phyloP scores from a whole-genome alignment of 2,113 vertebrate genomes.

The Typhlomys cinereus region DNA sequence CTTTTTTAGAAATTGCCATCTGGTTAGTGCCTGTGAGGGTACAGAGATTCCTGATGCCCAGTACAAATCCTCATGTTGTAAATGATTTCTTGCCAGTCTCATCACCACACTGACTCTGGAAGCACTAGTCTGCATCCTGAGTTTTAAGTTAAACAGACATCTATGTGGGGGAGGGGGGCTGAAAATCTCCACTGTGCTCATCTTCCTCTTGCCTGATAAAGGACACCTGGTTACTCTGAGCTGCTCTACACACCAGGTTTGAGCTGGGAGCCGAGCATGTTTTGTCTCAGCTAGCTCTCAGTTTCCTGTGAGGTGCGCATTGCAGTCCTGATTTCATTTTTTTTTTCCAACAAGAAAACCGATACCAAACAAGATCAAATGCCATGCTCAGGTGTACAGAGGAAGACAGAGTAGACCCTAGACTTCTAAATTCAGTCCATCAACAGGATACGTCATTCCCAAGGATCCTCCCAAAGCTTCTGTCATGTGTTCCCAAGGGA shows the following conservation, averaged over 20 bases:
- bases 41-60: not conserved
- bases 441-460: not conserved
- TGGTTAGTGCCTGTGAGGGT: not conserved
- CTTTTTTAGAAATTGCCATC: not conserved
- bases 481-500: not conserved
- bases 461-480: too few relatives aligned
- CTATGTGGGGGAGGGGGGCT: too few relatives aligned
- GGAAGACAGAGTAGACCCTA: not conserved
- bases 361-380: not conserved
- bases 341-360: not conserved
- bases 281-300: not conserved
- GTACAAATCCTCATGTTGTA: not conserved
- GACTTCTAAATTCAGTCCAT: not conserved
- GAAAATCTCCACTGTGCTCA: too few relatives aligned
- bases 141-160: not conserved
- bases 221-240: not conserved
- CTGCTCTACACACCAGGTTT: not conserved
- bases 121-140: not conserved
- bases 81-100: not conserved
- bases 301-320: not conserved
- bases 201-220: not conserved
- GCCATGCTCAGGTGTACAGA: not conserved
- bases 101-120: not conserved
- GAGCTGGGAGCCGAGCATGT: not conserved
- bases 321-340: not conserved